Evolutionary conservation across 2,888 invertebrate genomes (phyloP), one percentile per base, ranked within the genome.

Genomic region (Acanthosoma haemorrhoidale): DNA sequence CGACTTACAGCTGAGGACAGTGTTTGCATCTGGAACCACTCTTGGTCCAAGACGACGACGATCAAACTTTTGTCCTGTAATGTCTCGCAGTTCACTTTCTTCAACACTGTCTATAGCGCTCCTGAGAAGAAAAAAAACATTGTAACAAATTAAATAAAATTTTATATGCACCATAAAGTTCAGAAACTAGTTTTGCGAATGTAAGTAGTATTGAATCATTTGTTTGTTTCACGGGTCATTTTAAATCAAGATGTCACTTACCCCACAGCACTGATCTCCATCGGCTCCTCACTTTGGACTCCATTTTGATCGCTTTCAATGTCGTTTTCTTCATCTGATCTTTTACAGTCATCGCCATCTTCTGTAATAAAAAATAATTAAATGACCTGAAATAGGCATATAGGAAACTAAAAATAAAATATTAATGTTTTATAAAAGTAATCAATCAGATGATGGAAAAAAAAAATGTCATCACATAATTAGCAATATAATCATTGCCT

Each of bases 11-110:
- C 66, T 66, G n/a, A 66, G n/a, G 16, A 66, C 51, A 43, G 66
- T 66, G 13, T 66, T 32, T 13, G 66, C n/a, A 34, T 66, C 66
- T 4, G 66, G 66, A 34, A 66, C 51, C 9, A 72, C 68, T 29
- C 64, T 38, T 6, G 72, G 72, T 9, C 72, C 72, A 5, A 72
- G 71, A 4, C 72, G 70, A n/a, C 70, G 63, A 15, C 69, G 70
- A 39, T 71, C 72, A 21, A 71, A 70, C 31, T 32, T 66, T 13
- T 66, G 66, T 3, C 39, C 66, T 11, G 51, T 4, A 21, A 21
- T 25, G 5, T 66, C 66, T 16, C 13, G 36, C 2, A 15, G 2
- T 36, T 38, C 39, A 29, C n/a, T n/a, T 39, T 38, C 63, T 29
- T 63, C 63, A 3, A 21, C 13, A 13, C 3, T 43, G 4, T 43